A percentile compares a stretch with the other conserved stretches of the same genome.
Evolutionary conservation across 2,797 vertebrate genomes (phyloP).

Genomic region (Bufotes viridis): DNA sequence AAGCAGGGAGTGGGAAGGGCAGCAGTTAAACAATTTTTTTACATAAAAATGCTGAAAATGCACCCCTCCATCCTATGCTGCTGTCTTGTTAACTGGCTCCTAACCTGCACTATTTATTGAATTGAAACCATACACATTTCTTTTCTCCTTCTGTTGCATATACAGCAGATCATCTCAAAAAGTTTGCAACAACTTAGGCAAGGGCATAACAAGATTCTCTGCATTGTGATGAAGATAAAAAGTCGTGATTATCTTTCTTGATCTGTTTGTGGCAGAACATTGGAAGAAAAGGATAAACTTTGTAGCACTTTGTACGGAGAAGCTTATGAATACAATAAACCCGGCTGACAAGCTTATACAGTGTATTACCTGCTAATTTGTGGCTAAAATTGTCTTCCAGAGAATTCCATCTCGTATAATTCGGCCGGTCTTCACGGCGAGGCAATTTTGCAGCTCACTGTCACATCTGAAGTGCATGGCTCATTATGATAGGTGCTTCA

Average conservation of each 20-base stretch:
- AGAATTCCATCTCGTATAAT: conserved; percentile 57
- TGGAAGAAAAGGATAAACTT: conserved; percentile 43
- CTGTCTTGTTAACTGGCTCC: neutral
- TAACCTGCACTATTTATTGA: neutral
- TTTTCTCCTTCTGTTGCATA: neutral
- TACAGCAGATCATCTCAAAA: neutral
- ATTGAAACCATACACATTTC: neutral
- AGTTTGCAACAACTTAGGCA: neutral
- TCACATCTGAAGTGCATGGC: conserved; percentile 49
- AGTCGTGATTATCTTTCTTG: conserved; percentile 15
- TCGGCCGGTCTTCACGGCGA: conserved; percentile 12
- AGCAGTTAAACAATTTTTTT: too few relatives aligned
- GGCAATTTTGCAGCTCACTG: conserved; percentile 45
- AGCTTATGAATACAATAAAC: conserved; percentile 49
- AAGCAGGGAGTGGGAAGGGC: neutral
- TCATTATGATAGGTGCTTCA: conserved; percentile 54
- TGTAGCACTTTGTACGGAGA: conserved; percentile 1
- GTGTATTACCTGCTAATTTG: conserved; percentile 58
- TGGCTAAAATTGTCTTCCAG: conserved; percentile 48
- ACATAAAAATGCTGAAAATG: neutral
- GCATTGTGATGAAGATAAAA: conserved; percentile 3
- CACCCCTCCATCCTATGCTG: neutral
- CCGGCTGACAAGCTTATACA: conserved; percentile 45
- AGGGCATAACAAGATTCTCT: neutral
- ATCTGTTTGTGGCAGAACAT: neutral